Percentiles rank a stretch among this genome's conserved stretches.
These are phyloP conservation scores for Dysmachus trigonus DNA, from an alignment of 2,888 invertebrate genomes.

Conservation along the genomic window DNA sequence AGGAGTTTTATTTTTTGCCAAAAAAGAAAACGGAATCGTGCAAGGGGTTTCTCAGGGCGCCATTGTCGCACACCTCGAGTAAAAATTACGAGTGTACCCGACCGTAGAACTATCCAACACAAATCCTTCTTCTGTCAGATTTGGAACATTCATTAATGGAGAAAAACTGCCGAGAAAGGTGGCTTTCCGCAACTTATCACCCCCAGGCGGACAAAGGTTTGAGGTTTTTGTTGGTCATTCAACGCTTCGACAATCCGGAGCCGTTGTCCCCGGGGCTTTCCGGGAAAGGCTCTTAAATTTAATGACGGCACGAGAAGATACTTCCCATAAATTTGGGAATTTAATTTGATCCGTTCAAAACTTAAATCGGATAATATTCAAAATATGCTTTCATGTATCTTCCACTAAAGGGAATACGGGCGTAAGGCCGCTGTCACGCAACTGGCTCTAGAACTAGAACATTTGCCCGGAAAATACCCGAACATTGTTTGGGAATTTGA, in stretches of 20 bases:
- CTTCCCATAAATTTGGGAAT: slow-evolving; percentile 35
- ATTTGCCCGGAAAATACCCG: not conserved
- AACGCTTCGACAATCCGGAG: not conserved
- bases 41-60: not conserved
- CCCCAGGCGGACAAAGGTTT: not conserved
- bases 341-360: slow-evolving; percentile 33
- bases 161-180: not conserved
- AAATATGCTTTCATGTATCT: slow-evolving; percentile 32
- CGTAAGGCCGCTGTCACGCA: not conserved
- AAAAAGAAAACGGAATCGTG: not conserved
- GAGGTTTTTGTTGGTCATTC: slow-evolving; percentile 2
- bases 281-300: slow-evolving; percentile 39
- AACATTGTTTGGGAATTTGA: slow-evolving; percentile 31
- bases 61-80: not conserved
- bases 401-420: not conserved
- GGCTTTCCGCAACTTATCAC: slow-evolving; percentile 9
- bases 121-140: slow-evolving; percentile 10
- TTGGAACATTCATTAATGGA: slow-evolving; percentile 1
- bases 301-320: slow-evolving; percentile 1
- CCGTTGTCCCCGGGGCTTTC: not conserved
- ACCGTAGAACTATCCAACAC: not conserved
- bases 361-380: slow-evolving; percentile 36
- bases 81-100: not conserved
- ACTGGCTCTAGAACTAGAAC: not conserved
- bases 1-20: not conserved